phyloP scores from a whole-genome alignment of 2,113 vertebrate genomes.

The Brachirus orientalis region DNA sequence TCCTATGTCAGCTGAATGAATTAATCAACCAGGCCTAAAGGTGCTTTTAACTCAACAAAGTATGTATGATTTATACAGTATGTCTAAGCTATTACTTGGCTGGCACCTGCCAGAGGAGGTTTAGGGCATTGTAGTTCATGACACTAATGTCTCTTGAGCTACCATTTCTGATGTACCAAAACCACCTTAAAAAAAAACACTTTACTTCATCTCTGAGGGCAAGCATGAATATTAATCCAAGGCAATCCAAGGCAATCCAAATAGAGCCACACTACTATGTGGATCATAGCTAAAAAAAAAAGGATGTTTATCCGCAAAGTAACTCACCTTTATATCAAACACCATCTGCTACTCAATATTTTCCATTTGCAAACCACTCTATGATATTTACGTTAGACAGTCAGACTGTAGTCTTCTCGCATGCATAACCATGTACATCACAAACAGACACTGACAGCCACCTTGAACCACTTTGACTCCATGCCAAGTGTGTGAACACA shows the following conservation, averaged over 20 bases:
- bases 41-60: too few relatives aligned
- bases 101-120: constrained; percentile 20
- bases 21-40: too few relatives aligned
- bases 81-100: not conserved
- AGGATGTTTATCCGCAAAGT: not conserved
- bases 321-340: too few relatives aligned
- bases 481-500: constrained; percentile 51
- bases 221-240: constrained; percentile 22
- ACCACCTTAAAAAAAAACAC: constrained; percentile 2
- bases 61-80: too few relatives aligned
- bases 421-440: constrained; percentile 42
- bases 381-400: too few relatives aligned
- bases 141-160: too few relatives aligned
- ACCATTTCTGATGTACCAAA: constrained; percentile 22
- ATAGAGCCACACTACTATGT: not conserved
- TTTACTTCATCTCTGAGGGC: constrained; percentile 16
- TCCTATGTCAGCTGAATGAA: too few relatives aligned
- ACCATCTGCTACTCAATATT: not conserved
- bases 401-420: constrained; percentile 28
- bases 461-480: constrained; percentile 51
- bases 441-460: constrained; percentile 29
- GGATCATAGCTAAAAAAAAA: not conserved
- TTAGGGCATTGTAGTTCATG: constrained; percentile 20
- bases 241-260: constrained; percentile 29
- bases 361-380: constrained; percentile 2